Evolutionary conservation across 2,797 vertebrate species (phyloP).

Genomic region (Takifugu rubripes): DNA sequence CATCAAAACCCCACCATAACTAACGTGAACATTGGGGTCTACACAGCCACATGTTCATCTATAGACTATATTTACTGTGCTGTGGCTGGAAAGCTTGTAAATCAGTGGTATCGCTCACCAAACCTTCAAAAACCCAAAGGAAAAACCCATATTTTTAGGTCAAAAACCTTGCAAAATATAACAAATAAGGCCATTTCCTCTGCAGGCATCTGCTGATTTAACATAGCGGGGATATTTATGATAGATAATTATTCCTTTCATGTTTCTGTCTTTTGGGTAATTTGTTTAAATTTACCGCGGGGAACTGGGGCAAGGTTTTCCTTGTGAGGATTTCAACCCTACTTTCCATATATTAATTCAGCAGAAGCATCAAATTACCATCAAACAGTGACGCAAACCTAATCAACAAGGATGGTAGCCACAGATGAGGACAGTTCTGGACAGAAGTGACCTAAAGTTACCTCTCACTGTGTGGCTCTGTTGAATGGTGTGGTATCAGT

Average conservation of each 20-base stretch:
- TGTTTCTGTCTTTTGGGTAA: slow-evolving; percentile 7
- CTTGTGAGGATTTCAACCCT: slow-evolving; percentile 1
- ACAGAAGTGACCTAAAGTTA: slow-evolving; percentile 64
- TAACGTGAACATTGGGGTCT: no score
- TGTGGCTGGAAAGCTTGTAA: no score
- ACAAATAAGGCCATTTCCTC: background rate
- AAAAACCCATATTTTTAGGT: background rate
- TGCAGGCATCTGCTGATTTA: slow-evolving; percentile 1
- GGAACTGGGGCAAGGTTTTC: background rate
- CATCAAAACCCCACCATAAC: no score
- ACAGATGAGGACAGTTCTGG: slow-evolving; percentile 25
- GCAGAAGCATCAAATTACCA: background rate
- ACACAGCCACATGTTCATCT: no score
- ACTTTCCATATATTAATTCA: background rate
- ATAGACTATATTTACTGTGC: background rate
- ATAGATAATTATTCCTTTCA: background rate
- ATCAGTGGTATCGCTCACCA: background rate
- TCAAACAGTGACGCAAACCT: slow-evolving; percentile 7
- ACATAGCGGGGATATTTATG: slow-evolving; percentile 1
- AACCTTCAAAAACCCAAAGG: background rate
- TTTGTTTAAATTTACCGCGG: background rate
- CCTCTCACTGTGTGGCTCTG: slow-evolving; percentile 56
- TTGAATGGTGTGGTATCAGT: slow-evolving; percentile 71
- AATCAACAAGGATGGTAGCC: slow-evolving; percentile 1
- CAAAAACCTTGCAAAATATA: background rate